Evolutionary conservation across 2,888 invertebrate genomes (phyloP), one percentile per base, ranked within the genome.

Genomic region (Parnassius glacialis): DNA sequence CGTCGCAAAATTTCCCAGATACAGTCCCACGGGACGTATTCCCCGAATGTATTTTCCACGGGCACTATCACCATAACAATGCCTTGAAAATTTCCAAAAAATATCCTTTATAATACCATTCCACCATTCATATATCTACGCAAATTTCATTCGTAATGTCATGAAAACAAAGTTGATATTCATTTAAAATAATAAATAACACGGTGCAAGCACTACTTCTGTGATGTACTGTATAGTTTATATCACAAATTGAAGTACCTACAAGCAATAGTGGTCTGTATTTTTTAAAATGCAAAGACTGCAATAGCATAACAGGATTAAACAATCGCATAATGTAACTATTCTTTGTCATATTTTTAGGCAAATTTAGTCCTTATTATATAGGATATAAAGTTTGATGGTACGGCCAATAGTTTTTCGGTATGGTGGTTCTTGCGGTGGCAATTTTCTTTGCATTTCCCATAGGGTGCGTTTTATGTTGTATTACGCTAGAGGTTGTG

Each of bases 391-490:
- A 34, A 9, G 1, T 5, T 9, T 10, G 9, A 13, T 1, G 0
- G 0, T 52, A 61, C 43, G 20, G 57, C 9, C 5, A 9, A 53
- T 53, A 41, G 48, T 61, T 41, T n/a, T 12, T 2, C 2, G 11
- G n/a, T 16, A 12, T 16, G 1, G 42, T 53, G 41, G 43, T 51
- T 43, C 45, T 47, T 53, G 53, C 57, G 57, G 57, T 42, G 13
- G 57, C 62, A 50, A 56, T 57, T 57, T 45, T 51, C 58, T 62
- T 61, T 58, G 52, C 50, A 64, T 65, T 64, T 64, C 55, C 57
- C 64, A 61, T 25, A 45, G 62, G 61, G 57, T 42, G 52, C 60
- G 52, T 53, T 57, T 59, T 52, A 61, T 56, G 50, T 55, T 11
- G 12, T 52, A 25, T 45, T 59, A 59, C 62, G 56, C 62, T 53